phyloP scores from a whole-genome alignment of 2,797 vertebrate species.

The Poecilia wingei region DNA sequence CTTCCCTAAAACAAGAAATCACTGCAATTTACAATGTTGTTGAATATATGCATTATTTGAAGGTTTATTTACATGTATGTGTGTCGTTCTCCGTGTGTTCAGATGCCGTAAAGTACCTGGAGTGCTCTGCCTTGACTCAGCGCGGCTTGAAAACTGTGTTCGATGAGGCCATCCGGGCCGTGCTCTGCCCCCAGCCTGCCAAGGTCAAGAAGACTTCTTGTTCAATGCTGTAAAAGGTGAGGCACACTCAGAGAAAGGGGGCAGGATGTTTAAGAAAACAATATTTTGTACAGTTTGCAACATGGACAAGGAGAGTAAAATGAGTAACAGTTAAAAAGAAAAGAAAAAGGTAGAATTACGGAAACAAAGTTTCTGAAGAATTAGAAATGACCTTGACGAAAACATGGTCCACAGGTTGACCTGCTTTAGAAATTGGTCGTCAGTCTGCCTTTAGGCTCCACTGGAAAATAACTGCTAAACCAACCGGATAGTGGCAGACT shows the following conservation, averaged over 20 bases:
- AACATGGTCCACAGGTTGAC: not conserved
- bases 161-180: conserved; percentile 91
- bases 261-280: not conserved
- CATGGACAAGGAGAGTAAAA: not conserved
- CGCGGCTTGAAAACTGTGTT: conserved; percentile 93
- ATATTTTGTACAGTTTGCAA: not conserved
- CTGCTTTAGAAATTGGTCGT: not conserved
- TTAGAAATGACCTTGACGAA: not conserved
- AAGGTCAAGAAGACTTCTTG: conserved; percentile 85
- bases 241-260: not conserved
- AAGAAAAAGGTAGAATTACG: not conserved
- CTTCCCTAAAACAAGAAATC: too few relatives aligned
- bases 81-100: not conserved
- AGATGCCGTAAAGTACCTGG: conserved; percentile 87
- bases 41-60: not conserved
- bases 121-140: conserved; percentile 92
- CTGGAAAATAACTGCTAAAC: not conserved
- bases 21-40: not conserved
- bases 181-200: conserved; percentile 89
- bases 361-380: not conserved
- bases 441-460: not conserved
- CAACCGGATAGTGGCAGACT: not conserved
- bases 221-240: conserved; percentile 81
- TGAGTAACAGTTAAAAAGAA: not conserved
- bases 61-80: not conserved